Evolutionary conservation across 2,797 vertebrate species (phyloP).

Genomic region (Dendrocincla tyrannina): DNA sequence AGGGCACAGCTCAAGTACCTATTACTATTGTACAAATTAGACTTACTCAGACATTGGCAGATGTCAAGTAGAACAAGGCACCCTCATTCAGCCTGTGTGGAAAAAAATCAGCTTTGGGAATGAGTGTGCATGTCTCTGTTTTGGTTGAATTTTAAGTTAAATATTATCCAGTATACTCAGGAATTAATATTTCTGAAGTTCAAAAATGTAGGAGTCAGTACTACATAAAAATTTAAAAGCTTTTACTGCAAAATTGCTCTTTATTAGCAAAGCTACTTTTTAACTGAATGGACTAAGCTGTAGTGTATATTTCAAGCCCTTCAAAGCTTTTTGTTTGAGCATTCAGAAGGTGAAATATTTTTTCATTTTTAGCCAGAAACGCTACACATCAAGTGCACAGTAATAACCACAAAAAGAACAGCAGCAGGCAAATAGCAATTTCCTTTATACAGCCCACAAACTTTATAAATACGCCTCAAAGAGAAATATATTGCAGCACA

Average conservation of each 20-base stretch:
- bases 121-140: background rate
- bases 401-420: background rate
- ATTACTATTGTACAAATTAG: background rate
- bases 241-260: background rate
- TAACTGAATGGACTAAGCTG: background rate
- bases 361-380: background rate
- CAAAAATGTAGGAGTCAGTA: background rate
- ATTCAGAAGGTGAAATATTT: background rate
- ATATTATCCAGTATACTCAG: background rate
- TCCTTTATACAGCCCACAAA: background rate
- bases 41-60: background rate
- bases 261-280: background rate
- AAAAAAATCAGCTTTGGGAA: background rate
- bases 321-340: background rate
- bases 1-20: background rate
- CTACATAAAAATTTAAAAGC: background rate
- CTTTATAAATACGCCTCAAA: background rate
- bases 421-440: background rate
- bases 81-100: background rate
- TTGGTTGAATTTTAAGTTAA: background rate
- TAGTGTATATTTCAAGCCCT: background rate
- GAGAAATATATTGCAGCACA: background rate
- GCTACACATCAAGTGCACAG: background rate
- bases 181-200: background rate
- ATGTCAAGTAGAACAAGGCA: background rate